Percentiles rank a stretch among this genome's conserved stretches.
Conservation (phyloP, 1,140 invertebrate species). For the Trissolcus basalis region DNA sequence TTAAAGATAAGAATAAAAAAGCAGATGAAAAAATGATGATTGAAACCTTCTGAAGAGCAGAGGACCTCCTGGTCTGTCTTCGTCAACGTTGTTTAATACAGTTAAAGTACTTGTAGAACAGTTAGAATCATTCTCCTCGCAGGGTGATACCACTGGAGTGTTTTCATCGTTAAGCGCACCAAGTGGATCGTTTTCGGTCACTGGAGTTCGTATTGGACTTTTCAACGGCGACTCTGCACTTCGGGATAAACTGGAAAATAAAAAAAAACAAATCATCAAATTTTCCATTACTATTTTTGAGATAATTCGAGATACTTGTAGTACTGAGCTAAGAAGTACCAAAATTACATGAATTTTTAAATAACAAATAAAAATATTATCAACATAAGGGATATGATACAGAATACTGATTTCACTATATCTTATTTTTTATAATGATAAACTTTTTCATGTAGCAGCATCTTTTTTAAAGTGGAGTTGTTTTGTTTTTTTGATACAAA, state of each 20-base stretch:
- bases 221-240: slow-evolving; percentile 74
- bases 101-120: slow-evolving; percentile 75
- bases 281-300: too few species aligned
- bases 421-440: too few species aligned
- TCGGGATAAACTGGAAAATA: slow-evolving; percentile 76
- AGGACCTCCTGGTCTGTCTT: slow-evolving; percentile 73
- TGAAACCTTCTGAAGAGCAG: slow-evolving; percentile 72
- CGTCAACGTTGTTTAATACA: slow-evolving; percentile 70
- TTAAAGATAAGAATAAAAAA: slow-evolving; percentile 16
- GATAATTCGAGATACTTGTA: too few species aligned
- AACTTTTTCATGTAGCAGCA: too few species aligned
- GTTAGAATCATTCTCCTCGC: slow-evolving; percentile 74
- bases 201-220: slow-evolving; percentile 83
- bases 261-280: slow-evolving; percentile 11
- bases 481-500: slow-evolving; percentile 50
- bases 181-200: slow-evolving; percentile 93
- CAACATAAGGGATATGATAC: too few species aligned
- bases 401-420: too few species aligned
- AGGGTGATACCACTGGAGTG: slow-evolving; percentile 74
- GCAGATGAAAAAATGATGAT: slow-evolving; percentile 4
- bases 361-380: too few species aligned
- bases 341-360: too few species aligned
- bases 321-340: too few species aligned
- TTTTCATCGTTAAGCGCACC: slow-evolving; percentile 83
- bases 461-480: too few species aligned